Evolutionary conservation across 92 coral and sea anemone genomes (phyloP), one percentile per base, ranked within the genome.

Genomic region (Plumapathes pennacea): DNA sequence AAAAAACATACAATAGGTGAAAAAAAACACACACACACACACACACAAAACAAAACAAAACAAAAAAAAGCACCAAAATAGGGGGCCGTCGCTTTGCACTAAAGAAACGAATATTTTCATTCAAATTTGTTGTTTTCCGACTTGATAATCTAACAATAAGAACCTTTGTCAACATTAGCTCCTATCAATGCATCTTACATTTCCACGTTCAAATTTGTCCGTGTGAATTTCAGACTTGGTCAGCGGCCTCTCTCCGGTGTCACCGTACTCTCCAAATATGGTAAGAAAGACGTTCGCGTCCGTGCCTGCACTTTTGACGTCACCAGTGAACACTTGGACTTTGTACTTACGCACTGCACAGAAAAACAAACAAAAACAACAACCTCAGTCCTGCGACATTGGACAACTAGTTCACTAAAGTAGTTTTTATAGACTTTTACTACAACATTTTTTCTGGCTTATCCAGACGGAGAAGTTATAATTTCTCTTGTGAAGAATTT

Each of bases 301-400:
- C 3, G 98, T 92, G 24, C 98, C 98, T 24, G 96, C 98, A 21
- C 64, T 58, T 46, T 77, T 84, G 50, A 92, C 66, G 67, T 88
- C 94, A 51, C 98, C 96, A 32, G 98, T 92, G 67, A 91, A 79
- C 46, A 91, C 97, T 64, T 91, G 97, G 10, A 91, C 76, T 62
- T 67, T 73, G 80, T 91, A 91, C 81, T 80, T 91, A 46, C 85
- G 91, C 10, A 87, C 97, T 89, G 71, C 7, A 30, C 32, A 53
- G 3, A 45, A 50, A 38, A n/a, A 34, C 2, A 22, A 17, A 5
- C 56, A 49, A 2, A 22, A 49, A 5, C 25, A 57, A 3, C 1
- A 4, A 9, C 14, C 12, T 11, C 5, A 31, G 25, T 8, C 29
- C 2, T 1, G 14, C 15, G 14, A 48, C 54, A 25, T 48, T 29